Evolutionary conservation across 2,888 invertebrate genomes (phyloP).

Genomic region (Leptothorax acervorum): DNA sequence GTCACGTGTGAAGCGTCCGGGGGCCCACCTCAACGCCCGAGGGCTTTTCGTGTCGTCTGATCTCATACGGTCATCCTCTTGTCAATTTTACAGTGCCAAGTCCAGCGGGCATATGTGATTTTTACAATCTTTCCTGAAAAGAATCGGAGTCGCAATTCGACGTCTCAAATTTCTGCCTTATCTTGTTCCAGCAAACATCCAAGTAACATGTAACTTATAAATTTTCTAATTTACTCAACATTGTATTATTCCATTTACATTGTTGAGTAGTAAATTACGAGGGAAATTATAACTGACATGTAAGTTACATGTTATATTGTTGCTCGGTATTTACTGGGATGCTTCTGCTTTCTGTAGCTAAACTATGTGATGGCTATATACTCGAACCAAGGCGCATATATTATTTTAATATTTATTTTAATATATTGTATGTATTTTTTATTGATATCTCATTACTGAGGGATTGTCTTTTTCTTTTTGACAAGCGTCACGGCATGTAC

Average conservation of each 20-base stretch:
- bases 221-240: too few relatives aligned
- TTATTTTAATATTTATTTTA: neutral
- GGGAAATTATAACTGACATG: too few relatives aligned
- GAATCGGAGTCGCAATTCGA: neutral
- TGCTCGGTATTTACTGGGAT: too few relatives aligned
- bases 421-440: neutral
- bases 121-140: neutral
- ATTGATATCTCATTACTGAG: neutral
- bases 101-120: neutral
- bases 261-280: too few relatives aligned
- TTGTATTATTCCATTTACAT: too few relatives aligned
- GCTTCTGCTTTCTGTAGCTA: neutral
- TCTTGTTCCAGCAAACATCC: neutral
- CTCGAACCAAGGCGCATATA: too few relatives aligned
- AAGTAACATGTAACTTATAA: too few relatives aligned
- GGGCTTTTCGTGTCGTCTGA: slow-evolving; percentile 29
- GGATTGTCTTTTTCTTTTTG: neutral
- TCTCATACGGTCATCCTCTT: slow-evolving; percentile 7
- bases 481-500: neutral
- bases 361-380: neutral
- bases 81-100: slow-evolving; percentile 24
- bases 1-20: slow-evolving; percentile 31
- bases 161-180: neutral
- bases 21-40: neutral
- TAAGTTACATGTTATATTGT: too few relatives aligned